Evolutionary conservation across 1,140 invertebrate species (phyloP).

Genomic region (Formica exsecta): DNA sequence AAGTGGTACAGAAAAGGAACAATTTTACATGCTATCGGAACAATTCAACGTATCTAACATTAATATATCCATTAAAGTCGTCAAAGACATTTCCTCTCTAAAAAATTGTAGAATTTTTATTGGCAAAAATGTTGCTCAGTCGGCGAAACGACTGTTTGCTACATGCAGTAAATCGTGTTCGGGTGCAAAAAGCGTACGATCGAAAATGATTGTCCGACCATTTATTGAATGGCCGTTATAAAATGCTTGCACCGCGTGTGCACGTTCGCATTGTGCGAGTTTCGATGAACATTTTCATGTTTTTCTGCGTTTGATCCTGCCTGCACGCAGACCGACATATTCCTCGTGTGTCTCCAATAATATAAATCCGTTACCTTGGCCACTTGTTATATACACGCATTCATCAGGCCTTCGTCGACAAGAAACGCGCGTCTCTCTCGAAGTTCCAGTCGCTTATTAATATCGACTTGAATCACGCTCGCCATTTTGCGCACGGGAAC

Average conservation of each 20-base stretch:
- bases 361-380: constrained; percentile 58
- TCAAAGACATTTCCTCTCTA: background rate
- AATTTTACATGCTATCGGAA: background rate
- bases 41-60: background rate
- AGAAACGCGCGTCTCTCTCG: constrained; percentile 28
- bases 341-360: constrained; percentile 33
- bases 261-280: constrained; percentile 25
- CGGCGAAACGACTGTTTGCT: constrained; percentile 5
- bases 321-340: background rate
- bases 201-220: constrained; percentile 50
- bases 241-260: constrained; percentile 25
- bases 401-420: constrained; percentile 12
- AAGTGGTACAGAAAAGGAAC: background rate
- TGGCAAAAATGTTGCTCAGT: constrained; percentile 11
- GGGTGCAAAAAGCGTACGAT: background rate
- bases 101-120: background rate
- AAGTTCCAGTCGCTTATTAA: constrained; percentile 61
- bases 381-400: background rate
- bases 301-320: background rate
- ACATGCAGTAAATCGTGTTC: constrained; percentile 11
- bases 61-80: no score
- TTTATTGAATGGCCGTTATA: constrained; percentile 39
- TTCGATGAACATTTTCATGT: constrained; percentile 52
- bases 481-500: constrained; percentile 70
- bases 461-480: constrained; percentile 57